Conservation (phyloP, 2,888 invertebrate genomes). For the Drosophila suboccidentalis region DNA sequence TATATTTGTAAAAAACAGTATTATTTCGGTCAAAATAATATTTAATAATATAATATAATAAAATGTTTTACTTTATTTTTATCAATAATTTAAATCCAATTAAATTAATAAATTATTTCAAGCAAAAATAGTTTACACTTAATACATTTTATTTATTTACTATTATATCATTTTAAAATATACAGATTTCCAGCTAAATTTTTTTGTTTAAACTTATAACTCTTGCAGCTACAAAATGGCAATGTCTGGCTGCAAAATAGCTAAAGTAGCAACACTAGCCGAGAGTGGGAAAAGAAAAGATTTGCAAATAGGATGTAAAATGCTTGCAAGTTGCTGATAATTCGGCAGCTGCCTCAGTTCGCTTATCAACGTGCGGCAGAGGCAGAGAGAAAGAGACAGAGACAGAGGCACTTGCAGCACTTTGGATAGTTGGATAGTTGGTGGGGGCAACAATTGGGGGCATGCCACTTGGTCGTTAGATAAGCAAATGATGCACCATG, state of each 20-base stretch:
- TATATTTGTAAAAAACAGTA: too few relatives aligned
- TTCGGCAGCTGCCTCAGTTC: slow-evolving; percentile 45
- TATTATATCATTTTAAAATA: neutral
- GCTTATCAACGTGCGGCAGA: slow-evolving; percentile 37
- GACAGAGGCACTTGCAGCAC: slow-evolving; percentile 14
- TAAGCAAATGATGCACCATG: slow-evolving; percentile 60
- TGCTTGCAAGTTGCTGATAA: slow-evolving; percentile 83
- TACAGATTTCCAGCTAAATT: neutral
- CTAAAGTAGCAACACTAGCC: neutral
- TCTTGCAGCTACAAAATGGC: neutral
- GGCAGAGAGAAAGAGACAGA: neutral
- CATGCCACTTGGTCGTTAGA: slow-evolving; percentile 49
- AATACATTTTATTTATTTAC: too few relatives aligned
- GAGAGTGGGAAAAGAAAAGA: neutral
- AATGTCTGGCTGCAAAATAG: neutral
- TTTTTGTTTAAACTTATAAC: neutral
- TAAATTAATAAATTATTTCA: too few relatives aligned
- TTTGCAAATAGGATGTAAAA: slow-evolving; percentile 76
- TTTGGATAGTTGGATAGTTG: slow-evolving; percentile 2
- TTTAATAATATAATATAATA: too few relatives aligned
- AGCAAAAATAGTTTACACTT: too few relatives aligned
- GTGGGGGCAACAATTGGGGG: slow-evolving; percentile 30
- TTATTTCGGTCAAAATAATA: too few relatives aligned
- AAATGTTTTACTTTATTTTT: too few relatives aligned
- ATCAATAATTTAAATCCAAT: too few relatives aligned